Percentiles rank a stretch among this genome's conserved stretches.
These are phyloP conservation scores for Drosophila paranaensis DNA, from an alignment of 2,888 invertebrate species.

Conservation along the genomic window DNA sequence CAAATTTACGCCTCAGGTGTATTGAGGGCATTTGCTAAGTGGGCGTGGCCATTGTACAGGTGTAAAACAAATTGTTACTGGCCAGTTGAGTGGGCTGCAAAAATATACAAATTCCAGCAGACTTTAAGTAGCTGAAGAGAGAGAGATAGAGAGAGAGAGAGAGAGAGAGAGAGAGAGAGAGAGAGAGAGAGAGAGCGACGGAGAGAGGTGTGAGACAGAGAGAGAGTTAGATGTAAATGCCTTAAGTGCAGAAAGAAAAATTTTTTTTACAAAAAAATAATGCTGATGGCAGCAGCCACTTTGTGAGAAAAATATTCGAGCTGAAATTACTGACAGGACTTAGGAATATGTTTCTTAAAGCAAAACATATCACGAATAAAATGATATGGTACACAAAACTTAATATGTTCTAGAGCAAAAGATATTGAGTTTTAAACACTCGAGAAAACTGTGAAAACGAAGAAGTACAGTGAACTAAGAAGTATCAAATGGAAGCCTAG, in stretches of 20 bases:
- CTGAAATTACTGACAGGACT: no score
- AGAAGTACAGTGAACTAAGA: no score
- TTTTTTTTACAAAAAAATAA: slow-evolving; percentile 1
- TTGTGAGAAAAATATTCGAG: neutral
- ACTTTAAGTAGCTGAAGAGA: slow-evolving; percentile 40
- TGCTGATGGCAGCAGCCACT: neutral
- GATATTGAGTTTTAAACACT: no score
- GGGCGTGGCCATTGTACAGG: slow-evolving; percentile 25
- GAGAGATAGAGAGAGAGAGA: neutral
- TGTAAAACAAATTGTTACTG: slow-evolving; percentile 38
- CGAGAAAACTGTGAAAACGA: no score
- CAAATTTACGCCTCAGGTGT: slow-evolving; percentile 43
- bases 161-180: no score
- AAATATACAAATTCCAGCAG: slow-evolving; percentile 61
- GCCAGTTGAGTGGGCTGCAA: slow-evolving; percentile 23
- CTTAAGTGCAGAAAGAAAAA: slow-evolving; percentile 20
- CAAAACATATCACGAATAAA: no score
- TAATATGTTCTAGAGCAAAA: no score
- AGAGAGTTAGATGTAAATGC: slow-evolving; percentile 22
- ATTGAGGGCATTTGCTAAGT: slow-evolving; percentile 12
- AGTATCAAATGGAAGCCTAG: no score
- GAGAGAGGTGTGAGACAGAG: no score
- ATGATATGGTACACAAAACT: no score
- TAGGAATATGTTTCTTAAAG: no score
- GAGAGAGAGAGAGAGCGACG: accelerated